Percentiles rank a stretch among this genome's conserved stretches.
Conservation (phyloP, 2,888 invertebrate genomes). For the Lordiphosa andalusiaca region DNA sequence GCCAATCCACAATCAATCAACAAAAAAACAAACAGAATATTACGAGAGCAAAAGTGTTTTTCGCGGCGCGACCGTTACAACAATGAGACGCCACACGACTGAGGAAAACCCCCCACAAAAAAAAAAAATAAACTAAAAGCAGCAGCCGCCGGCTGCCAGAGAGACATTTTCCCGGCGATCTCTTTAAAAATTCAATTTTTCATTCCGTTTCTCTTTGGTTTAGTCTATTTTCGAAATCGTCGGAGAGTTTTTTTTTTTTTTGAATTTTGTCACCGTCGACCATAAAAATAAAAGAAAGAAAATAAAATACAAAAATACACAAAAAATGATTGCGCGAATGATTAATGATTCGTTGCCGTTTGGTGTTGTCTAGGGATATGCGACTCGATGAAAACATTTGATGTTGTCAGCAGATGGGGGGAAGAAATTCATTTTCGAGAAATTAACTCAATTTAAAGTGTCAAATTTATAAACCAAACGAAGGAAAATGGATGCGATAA, state of each 20-base stretch:
- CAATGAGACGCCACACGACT: conserved; percentile 39
- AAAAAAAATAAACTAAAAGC: conserved; percentile 20
- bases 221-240: conserved; percentile 21
- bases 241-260: conserved; percentile 3
- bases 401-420: not conserved
- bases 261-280: conserved; percentile 29
- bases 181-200: conserved; percentile 25
- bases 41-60: conserved; percentile 19
- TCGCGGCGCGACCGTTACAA: conserved; percentile 47
- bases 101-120: conserved; percentile 30
- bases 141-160: conserved; percentile 18
- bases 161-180: conserved; percentile 14
- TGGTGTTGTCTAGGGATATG: conserved; percentile 28
- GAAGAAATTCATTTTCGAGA: conserved; percentile 7
- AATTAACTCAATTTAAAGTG: conserved; percentile 1
- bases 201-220: conserved; percentile 5
- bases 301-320: conserved; percentile 48
- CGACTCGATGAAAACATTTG: conserved; percentile 22
- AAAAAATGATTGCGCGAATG: conserved; percentile 45
- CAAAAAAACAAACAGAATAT: conserved; percentile 22
- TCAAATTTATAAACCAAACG: not conserved
- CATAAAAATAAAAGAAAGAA: conserved; percentile 30
- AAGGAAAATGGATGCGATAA: not conserved
- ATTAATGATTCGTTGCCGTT: conserved; percentile 48
- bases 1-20: conserved; percentile 35